Percentiles rank a stretch among this genome's conserved stretches.
Evolutionary conservation across 2,113 vertebrate species (phyloP).

Genomic region (Aythya baeri): DNA sequence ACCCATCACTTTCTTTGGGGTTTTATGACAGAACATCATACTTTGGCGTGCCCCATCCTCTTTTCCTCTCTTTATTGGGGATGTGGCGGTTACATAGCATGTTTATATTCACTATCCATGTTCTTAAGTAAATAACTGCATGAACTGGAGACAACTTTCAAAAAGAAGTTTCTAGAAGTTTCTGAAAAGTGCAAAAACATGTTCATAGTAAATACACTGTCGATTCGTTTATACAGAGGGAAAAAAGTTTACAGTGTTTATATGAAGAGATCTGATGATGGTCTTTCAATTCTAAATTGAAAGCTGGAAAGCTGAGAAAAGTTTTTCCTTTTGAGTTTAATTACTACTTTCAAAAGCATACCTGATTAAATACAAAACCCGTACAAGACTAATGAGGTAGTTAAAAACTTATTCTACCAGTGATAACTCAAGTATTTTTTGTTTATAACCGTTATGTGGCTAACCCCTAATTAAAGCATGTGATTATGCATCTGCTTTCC

Average conservation of each 20-base stretch:
- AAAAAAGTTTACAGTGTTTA: neutral
- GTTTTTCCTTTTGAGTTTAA: neutral
- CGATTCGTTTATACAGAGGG: neutral
- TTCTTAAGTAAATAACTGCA: neutral
- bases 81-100: rapidly evolving
- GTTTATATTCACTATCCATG: neutral
- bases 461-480: neutral
- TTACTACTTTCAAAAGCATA: neutral
- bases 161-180: neutral
- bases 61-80: neutral
- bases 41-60: neutral
- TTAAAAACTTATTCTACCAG: neutral
- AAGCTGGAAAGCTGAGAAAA: neutral
- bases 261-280: neutral
- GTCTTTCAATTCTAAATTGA: neutral
- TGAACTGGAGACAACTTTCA: neutral
- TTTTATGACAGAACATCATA: neutral
- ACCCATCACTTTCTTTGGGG: neutral
- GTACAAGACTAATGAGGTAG: neutral
- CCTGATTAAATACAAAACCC: neutral
- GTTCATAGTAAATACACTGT: neutral
- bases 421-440: neutral
- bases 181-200: neutral
- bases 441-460: neutral
- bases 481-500: neutral